Evolutionary conservation across 2,797 vertebrate genomes (phyloP).

Genomic region (Protosalanx chinensis): DNA sequence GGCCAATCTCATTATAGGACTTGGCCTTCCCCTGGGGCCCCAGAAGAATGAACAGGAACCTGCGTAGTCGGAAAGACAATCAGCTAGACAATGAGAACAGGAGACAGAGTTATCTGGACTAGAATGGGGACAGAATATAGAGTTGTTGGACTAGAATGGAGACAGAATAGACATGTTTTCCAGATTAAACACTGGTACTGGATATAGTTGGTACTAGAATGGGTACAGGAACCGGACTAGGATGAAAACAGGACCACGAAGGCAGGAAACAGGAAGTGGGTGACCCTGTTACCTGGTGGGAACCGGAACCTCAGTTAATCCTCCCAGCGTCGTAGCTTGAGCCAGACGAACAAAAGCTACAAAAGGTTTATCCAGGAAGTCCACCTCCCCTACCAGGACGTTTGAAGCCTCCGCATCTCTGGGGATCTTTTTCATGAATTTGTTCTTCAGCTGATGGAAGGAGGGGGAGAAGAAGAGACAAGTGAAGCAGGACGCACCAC

Average conservation of each 20-base stretch:
- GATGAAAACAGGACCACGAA: neutral
- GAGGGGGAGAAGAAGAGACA: neutral
- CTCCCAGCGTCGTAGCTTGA: conserved; percentile 88
- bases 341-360: conserved; percentile 91
- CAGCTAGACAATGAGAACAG: neutral
- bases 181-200: too few relatives aligned
- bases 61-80: conserved; percentile 39
- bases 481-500: neutral
- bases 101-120: neutral
- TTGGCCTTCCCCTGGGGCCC: conserved; percentile 90
- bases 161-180: too few relatives aligned
- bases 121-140: neutral
- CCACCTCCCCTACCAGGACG: conserved; percentile 92
- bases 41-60: conserved; percentile 76
- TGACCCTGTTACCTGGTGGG: conserved; percentile 83
- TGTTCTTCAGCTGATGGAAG: conserved; percentile 84
- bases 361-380: conserved; percentile 93
- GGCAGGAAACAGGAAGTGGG: neutral
- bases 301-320: conserved; percentile 93
- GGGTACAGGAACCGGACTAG: neutral
- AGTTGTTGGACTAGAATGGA: neutral
- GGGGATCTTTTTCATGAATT: conserved; percentile 99
- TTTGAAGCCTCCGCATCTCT: conserved; percentile 94
- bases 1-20: conserved; percentile 96
- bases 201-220: too few relatives aligned